Base-by-base conservation (phyloP, 2,888 invertebrate genomes). In the Achlya flavicornis region DNA sequence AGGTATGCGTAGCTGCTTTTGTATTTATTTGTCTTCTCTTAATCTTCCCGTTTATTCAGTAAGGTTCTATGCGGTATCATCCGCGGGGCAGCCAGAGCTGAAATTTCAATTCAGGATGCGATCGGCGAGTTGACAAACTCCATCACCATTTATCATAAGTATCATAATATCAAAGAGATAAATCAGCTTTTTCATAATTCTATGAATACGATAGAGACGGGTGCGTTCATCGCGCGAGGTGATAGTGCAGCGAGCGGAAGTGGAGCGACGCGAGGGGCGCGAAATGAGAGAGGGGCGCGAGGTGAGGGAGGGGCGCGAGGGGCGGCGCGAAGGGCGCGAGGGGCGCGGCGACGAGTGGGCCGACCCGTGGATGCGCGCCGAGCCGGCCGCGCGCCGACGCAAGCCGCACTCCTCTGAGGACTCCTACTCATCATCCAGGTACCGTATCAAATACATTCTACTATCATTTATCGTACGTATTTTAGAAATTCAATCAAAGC, bases 321-420 rank as follows among this genome's bases (percentile, higher is more conserved):
- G 65, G 33, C 67, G 70, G 4, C 48, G 48, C 16, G 48, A 53
- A 6, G 48, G 61, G 53, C 73, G 86, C 76, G 70, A 83, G 77
- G 85, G 92, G 85, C 63, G 95, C 95, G 97, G 96, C 0, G 98
- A 98, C 84, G 98, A 98, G 79, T 99, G 98, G 98, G 97, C 97
- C 58, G 98, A 99, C 92, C 98, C 98, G 0, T 99, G 98, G 98
- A 98, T 98, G 85, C 92, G 95, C 0, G 94, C 95, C 53, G 95
- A 96, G 69, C 90, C 94, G 8, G 93, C 94, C 62, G 90, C 94
- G 0, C 68, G 91, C 0, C 75, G 89, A 3, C 80, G 91, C 48
- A 81, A 89, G n/a, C 89, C 89, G 19, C 90, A 88, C 0, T 91
- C 92, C 6, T 91, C 92, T 0, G 93, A 93, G 10, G 93, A 93